Base-by-base conservation (phyloP, 2,113 vertebrate genomes). In the Bubo bubo region DNA sequence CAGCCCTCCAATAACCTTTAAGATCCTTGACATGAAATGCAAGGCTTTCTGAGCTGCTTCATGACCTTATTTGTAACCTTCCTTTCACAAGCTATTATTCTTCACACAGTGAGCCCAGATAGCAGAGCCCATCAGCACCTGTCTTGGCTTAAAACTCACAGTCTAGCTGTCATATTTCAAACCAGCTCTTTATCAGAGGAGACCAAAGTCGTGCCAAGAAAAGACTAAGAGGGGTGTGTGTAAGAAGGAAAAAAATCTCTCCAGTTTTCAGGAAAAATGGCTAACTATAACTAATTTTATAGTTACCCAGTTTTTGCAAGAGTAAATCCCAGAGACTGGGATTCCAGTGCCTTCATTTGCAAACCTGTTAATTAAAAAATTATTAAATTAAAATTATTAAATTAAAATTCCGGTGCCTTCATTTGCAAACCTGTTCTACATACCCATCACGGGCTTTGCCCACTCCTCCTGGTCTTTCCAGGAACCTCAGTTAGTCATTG, bases 41-140 rank as follows among this genome's bases (percentile, higher is more conserved):
- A 88, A 88, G 39, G 76, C 60, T 59, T 90, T 60, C 77, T 60
- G 66, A 95, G 81, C 85, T 84, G 52, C 79, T 90, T 76, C 82
- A 11, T 88, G 93, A 95, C 92, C 94, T 66, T 37, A 39, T 49
- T 27, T 43, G 75, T 90, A 85, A 94, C 96, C 92, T 90, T 58
- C 32, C 50, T 92, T 79, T 92, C 92, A 80, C 63, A 92, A 94
- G 71, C 45, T 90, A 95, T 97, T 95, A 92, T 74, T 97, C 95
- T 95, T 76, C 92, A 71, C 56, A 26, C 76, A 34, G 35, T 20
- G 75, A 79, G 62, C 64, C 81, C 79, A 3, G 58, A 75, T 12
- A 86, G 88, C 90, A 88, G 59, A 79, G 92, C 92, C 86, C 95
- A 70, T 90, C 95, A 95, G 88, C 94, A 95, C 76, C 75, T 94